phyloP scores from a whole-genome alignment of 2,888 invertebrate species.

The Monopis laevigella region DNA sequence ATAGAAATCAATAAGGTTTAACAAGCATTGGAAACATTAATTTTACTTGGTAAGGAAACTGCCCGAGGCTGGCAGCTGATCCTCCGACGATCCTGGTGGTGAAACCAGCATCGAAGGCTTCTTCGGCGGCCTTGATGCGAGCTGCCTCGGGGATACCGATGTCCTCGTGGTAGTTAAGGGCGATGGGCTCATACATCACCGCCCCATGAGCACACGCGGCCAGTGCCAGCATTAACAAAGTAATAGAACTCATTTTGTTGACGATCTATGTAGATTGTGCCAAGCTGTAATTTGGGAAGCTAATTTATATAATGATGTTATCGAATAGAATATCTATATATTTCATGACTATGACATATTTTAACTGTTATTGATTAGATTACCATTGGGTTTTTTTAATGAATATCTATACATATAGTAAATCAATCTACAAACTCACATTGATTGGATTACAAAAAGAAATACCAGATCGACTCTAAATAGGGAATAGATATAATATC shows the following conservation, averaged over 20 bases:
- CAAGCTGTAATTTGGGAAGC: too few relatives aligned
- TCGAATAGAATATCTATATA: too few relatives aligned
- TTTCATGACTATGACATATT: too few relatives aligned
- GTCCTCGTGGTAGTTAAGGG: slow-evolving; percentile 26
- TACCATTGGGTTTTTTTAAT: too few relatives aligned
- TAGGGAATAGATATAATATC: too few relatives aligned
- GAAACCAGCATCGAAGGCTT: slow-evolving; percentile 23
- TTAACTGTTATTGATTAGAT: too few relatives aligned
- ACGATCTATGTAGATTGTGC: too few relatives aligned
- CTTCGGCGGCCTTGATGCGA: slow-evolving; percentile 24
- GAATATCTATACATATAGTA: too few relatives aligned
- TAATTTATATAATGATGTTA: too few relatives aligned
- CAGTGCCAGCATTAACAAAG: slow-evolving; percentile 1
- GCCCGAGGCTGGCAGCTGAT: slow-evolving; percentile 21
- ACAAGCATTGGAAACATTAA: not conserved
- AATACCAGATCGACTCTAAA: too few relatives aligned
- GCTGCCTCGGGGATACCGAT: slow-evolving; percentile 28
- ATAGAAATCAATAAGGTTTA: not conserved
- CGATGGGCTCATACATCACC: slow-evolving; percentile 6
- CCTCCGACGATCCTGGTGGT: slow-evolving; percentile 30
- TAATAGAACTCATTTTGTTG: not conserved
- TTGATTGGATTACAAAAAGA: too few relatives aligned
- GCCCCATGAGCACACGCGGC: slow-evolving; percentile 10
- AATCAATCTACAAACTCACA: too few relatives aligned
- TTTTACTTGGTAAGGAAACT: slow-evolving; percentile 23